These are phyloP conservation scores for Platycheirus rosarum DNA, from an alignment of 2,888 invertebrate genomes.

Conservation along the genomic window DNA sequence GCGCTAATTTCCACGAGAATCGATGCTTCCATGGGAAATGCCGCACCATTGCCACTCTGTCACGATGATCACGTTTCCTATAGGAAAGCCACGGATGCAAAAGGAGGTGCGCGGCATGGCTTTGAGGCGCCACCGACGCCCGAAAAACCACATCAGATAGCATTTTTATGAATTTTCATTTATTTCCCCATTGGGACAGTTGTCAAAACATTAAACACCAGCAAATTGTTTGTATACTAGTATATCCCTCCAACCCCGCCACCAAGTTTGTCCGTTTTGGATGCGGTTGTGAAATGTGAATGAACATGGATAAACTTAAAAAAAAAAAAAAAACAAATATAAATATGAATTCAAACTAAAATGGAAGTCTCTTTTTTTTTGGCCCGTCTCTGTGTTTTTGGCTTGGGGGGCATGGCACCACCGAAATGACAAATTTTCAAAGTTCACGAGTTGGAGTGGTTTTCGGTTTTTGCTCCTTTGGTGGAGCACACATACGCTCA, in stretches of 20 bases:
- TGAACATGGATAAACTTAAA: conserved; percentile 1
- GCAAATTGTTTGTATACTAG: conserved; percentile 16
- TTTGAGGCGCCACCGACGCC: neutral
- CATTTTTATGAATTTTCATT: conserved; percentile 68
- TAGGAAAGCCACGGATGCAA: neutral
- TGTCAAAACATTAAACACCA: conserved; percentile 67
- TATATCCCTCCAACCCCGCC: neutral
- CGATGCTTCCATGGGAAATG: conserved; percentile 30
- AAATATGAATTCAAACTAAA: conserved; percentile 53
- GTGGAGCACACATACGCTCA: neutral
- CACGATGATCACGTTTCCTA: conserved; percentile 14
- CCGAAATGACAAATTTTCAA: conserved; percentile 72
- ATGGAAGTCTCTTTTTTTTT: conserved; percentile 47
- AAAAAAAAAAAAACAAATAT: conserved; percentile 13
- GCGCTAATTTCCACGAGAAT: conserved; percentile 54
- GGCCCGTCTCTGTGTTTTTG: conserved; percentile 47
- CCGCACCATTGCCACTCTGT: neutral
- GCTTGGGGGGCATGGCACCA: conserved; percentile 26
- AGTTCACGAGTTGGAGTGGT: conserved; percentile 62
- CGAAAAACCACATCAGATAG: conserved; percentile 51
- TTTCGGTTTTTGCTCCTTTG: conserved; percentile 45
- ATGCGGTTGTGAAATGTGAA: conserved; percentile 5
- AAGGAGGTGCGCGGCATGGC: too few species aligned
- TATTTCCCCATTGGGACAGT: conserved; percentile 61
- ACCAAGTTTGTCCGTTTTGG: neutral